Conservation (phyloP, 1,140 invertebrate species). For the Chrysomallon squamiferum region DNA sequence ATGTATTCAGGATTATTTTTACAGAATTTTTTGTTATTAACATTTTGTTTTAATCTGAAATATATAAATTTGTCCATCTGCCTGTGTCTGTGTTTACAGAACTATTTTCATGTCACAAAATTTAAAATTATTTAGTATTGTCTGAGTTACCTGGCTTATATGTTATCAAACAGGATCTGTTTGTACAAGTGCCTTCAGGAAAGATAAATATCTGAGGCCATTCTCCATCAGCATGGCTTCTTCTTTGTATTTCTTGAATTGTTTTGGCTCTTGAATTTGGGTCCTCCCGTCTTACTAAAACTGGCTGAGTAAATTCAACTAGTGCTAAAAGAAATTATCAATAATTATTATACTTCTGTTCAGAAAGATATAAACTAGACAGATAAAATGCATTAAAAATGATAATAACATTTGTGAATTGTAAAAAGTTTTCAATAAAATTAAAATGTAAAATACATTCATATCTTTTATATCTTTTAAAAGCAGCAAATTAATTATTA, state of each 20-base stretch:
- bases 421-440: too few species aligned
- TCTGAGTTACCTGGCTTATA: slow-evolving; percentile 95
- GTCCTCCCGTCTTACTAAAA: slow-evolving; percentile 92
- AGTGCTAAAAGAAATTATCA: slow-evolving; percentile 68
- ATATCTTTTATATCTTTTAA: too few species aligned
- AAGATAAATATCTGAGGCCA: slow-evolving; percentile 97
- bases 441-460: too few species aligned
- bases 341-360: neutral
- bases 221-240: slow-evolving; percentile 81
- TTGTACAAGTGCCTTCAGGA: slow-evolving; percentile 95
- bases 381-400: too few species aligned
- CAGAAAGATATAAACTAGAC: neutral
- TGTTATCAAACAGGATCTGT: slow-evolving; percentile 90
- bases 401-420: neutral
- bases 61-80: too few species aligned
- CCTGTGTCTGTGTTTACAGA: too few species aligned
- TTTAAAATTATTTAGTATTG: too few species aligned
- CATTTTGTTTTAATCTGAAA: too few species aligned
- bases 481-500: too few species aligned
- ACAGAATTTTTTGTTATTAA: too few species aligned
- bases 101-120: too few species aligned
- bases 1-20: too few species aligned
- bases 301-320: slow-evolving; percentile 91
- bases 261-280: slow-evolving; percentile 89
- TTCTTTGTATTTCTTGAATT: slow-evolving; percentile 86